These are phyloP conservation scores for Littorina saxatilis DNA, from an alignment of 1,140 invertebrate species.

Conservation along the genomic window DNA sequence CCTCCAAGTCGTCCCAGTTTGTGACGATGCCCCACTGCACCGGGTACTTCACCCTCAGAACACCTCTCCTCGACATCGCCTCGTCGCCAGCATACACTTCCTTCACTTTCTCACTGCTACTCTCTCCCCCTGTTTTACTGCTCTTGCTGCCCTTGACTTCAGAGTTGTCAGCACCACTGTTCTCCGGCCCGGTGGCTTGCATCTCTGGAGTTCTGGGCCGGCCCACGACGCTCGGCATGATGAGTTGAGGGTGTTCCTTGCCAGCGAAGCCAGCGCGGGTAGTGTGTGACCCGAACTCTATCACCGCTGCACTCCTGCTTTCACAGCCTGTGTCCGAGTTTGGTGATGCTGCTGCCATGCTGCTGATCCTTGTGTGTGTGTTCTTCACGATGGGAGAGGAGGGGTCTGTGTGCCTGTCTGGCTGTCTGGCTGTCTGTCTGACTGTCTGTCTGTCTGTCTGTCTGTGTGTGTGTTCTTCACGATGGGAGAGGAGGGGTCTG, in stretches of 20 bases:
- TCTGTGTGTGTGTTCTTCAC: too few species aligned
- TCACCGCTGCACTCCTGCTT: neutral
- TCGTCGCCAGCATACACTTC: constrained; percentile 5
- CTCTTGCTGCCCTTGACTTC: neutral
- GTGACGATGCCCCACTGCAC: neutral
- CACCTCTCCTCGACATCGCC: neutral
- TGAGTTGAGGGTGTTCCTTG: neutral
- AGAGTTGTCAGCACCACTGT: too few species aligned
- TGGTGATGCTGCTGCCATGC: neutral
- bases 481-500: too few species aligned
- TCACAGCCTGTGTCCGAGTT: neutral
- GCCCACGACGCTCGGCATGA: constrained; percentile 5
- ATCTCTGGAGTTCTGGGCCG: neutral
- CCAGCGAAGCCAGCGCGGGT: neutral
- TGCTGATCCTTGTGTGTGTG: neutral
- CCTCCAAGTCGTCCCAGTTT: neutral
- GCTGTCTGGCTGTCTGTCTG: too few species aligned
- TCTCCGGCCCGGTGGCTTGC: neutral
- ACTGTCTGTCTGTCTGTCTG: too few species aligned
- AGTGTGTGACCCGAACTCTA: neutral
- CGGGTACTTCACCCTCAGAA: neutral
- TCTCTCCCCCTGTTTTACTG: neutral
- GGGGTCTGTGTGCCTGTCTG: too few species aligned
- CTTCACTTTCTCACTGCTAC: neutral
- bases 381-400: neutral